These are phyloP conservation scores for Eupithecia pulchellata DNA, from an alignment of 2,888 invertebrate species.

Conservation along the genomic window DNA sequence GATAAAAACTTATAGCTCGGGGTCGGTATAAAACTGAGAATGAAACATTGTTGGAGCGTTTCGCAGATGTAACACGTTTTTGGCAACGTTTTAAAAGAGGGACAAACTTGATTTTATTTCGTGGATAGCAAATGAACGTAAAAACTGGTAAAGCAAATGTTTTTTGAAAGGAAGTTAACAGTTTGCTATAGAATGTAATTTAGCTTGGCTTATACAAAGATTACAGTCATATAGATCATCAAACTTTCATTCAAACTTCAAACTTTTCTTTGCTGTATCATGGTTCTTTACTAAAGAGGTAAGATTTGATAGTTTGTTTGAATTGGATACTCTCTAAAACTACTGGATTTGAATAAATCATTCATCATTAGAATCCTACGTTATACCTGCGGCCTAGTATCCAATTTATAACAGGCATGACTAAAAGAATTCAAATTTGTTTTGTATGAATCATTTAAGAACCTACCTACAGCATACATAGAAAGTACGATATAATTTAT, in stretches of 20 bases:
- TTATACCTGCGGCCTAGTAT: too few species aligned
- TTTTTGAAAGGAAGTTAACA: neutral
- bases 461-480: too few species aligned
- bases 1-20: neutral
- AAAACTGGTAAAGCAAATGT: neutral
- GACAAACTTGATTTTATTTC: neutral
- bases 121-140: neutral
- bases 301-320: too few species aligned
- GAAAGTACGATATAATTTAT: neutral
- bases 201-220: neutral
- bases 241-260: too few species aligned
- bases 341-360: too few species aligned
- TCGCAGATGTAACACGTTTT: conserved; percentile 5
- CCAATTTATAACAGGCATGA: too few species aligned
- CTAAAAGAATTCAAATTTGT: neutral
- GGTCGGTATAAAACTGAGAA: neutral
- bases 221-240: too few species aligned
- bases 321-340: too few species aligned
- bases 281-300: too few species aligned
- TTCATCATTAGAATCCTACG: too few species aligned
- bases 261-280: too few species aligned
- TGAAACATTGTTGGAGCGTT: neutral
- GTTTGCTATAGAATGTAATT: neutral
- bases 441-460: too few species aligned
- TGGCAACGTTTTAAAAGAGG: neutral